phyloP scores from a whole-genome alignment of 2,113 vertebrate genomes.

The Phalacrocorax pelagicus region DNA sequence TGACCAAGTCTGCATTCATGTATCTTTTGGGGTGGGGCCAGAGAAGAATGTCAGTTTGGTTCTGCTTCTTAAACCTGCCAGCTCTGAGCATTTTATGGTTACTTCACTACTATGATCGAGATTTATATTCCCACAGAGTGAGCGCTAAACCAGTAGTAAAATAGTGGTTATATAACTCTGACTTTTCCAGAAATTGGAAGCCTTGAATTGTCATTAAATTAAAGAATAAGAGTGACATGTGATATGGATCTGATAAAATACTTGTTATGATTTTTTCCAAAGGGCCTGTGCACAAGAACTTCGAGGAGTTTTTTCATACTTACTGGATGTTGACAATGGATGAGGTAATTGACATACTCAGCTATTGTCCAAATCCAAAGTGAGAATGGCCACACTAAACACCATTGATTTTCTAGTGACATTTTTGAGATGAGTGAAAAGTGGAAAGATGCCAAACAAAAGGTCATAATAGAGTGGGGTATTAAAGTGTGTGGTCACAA shows the following conservation, averaged over 20 bases:
- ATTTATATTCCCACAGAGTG: not conserved
- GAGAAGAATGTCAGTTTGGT: not conserved
- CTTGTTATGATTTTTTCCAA: not conserved
- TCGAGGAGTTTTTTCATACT: not conserved
- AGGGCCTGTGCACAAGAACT: not conserved
- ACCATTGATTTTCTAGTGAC: not conserved
- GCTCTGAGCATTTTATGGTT: not conserved
- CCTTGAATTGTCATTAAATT: not conserved
- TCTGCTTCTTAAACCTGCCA: not conserved
- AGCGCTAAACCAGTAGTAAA: not conserved
- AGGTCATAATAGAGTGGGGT: not conserved
- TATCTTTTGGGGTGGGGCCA: not conserved
- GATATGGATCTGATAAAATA: not conserved
- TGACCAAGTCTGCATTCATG: not conserved
- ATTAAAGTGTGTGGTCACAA: not conserved
- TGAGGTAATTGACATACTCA: not conserved
- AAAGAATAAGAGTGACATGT: not conserved
- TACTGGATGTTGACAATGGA: not conserved
- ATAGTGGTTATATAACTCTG: not conserved
- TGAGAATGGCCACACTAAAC: not conserved
- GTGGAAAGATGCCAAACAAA: not conserved
- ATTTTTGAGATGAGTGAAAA: not conserved
- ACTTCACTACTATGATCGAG: not conserved
- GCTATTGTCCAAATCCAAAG: not conserved
- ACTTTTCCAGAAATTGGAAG: not conserved